Conservation (phyloP, 2,113 vertebrate species). For the Cyprinodon brontotheroides region DNA sequence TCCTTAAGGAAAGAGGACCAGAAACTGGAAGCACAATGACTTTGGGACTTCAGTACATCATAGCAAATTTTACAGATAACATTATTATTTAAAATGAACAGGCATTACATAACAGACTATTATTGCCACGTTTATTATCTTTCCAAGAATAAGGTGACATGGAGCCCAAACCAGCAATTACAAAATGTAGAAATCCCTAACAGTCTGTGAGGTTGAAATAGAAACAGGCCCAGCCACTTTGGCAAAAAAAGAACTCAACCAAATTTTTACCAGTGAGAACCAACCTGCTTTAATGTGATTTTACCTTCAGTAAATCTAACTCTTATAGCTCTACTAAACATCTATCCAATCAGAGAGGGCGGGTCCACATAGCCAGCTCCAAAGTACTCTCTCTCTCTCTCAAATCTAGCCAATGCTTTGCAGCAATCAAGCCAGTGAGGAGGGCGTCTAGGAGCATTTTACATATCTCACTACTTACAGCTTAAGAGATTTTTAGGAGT, state of each 20-base stretch:
- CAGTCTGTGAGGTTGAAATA: conserved; percentile 62
- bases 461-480: not conserved
- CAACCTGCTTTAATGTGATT: conserved; percentile 41
- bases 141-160: conserved; percentile 33
- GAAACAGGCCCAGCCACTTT: conserved; percentile 33
- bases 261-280: not conserved
- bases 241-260: conserved; percentile 25
- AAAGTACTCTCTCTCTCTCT: no score
- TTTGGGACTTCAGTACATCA: conserved; percentile 64
- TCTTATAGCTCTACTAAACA: conserved; percentile 20
- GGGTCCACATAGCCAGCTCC: not conserved
- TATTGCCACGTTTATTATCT: conserved; percentile 72
- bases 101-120: conserved; percentile 63
- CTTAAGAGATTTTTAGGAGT: not conserved
- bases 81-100: conserved; percentile 54
- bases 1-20: conserved; percentile 60
- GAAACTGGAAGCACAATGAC: conserved; percentile 74
- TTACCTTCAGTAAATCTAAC: conserved; percentile 27
- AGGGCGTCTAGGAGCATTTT: not conserved
- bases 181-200: conserved; percentile 52
- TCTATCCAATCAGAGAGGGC: conserved; percentile 4
- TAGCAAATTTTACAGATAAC: conserved; percentile 57
- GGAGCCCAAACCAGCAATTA: conserved; percentile 47
- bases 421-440: not conserved
- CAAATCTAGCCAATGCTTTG: not conserved